These are phyloP conservation scores for Parasteatoda lunata DNA, from an alignment of 2,888 invertebrate species.

Conservation along the genomic window DNA sequence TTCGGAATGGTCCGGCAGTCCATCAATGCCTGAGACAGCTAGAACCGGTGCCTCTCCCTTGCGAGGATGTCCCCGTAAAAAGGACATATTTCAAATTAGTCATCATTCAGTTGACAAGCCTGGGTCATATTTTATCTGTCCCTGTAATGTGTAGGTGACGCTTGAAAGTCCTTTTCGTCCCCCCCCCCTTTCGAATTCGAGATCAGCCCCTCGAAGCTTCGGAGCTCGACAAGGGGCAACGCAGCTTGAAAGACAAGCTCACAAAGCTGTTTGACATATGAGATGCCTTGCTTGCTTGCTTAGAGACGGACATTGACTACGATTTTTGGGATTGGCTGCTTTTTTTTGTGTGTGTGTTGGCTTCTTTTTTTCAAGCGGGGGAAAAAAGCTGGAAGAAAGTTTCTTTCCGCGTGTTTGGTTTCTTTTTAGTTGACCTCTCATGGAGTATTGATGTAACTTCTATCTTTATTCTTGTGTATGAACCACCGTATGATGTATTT, in stretches of 20 bases:
- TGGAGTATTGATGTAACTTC: background rate
- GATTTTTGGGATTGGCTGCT: constrained; percentile 45
- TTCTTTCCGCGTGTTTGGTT: constrained; percentile 4
- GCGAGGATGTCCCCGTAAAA: constrained; percentile 63
- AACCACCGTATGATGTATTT: too few relatives aligned
- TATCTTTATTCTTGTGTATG: too few relatives aligned
- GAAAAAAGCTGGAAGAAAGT: background rate
- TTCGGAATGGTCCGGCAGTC: constrained; percentile 55
- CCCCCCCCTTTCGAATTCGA: constrained; percentile 14
- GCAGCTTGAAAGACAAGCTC: constrained; percentile 56
- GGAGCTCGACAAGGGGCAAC: constrained; percentile 19
- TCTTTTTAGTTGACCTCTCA: constrained; percentile 1
- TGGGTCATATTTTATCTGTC: constrained; percentile 70
- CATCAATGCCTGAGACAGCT: constrained; percentile 66
- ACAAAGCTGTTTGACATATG: constrained; percentile 67
- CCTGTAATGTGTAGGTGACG: constrained; percentile 68
- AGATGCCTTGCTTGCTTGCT: constrained; percentile 51
- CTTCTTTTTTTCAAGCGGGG: background rate
- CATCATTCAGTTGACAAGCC: constrained; percentile 70
- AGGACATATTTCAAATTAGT: constrained; percentile 71
- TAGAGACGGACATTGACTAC: constrained; percentile 12
- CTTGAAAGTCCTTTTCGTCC: constrained; percentile 50
- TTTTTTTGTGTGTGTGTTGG: constrained; percentile 10
- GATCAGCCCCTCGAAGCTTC: constrained; percentile 13
- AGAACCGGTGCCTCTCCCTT: constrained; percentile 57